A percentile compares a stretch with the other conserved stretches of the same genome.
phyloP scores from a whole-genome alignment of 2,888 invertebrate genomes.

The Lepidocyrtinus sp. region DNA sequence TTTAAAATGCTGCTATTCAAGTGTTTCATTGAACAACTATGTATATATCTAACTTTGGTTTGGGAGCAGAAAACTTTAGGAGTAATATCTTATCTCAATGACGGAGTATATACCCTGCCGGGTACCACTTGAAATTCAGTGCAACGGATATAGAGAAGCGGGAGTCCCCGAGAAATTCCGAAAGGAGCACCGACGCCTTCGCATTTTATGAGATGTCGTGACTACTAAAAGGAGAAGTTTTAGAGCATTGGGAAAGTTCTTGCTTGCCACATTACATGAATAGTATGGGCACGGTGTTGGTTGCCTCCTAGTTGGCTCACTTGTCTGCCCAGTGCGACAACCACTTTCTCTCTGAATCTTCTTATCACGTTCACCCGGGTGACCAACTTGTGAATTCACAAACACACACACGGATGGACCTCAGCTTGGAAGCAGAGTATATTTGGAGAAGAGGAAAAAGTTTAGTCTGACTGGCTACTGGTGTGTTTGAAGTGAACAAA shows the following conservation, averaged over 20 bases:
- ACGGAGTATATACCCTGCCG: not conserved
- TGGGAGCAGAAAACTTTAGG: not conserved
- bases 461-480: conserved; percentile 32
- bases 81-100: not conserved
- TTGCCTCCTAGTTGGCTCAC: conserved; percentile 45
- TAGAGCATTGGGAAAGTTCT: conserved; percentile 41
- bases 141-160: conserved; percentile 22
- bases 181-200: conserved; percentile 58
- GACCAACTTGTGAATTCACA: conserved; percentile 43
- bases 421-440: conserved; percentile 5
- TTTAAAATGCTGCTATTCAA: not conserved
- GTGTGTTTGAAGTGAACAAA: conserved; percentile 18
- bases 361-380: conserved; percentile 56
- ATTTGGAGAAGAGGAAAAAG: conserved; percentile 22
- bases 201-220: conserved; percentile 57
- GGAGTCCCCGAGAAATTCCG: conserved; percentile 34
- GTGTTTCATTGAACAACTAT: not conserved
- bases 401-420: conserved; percentile 33
- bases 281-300: conserved; percentile 24
- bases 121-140: not conserved
- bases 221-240: conserved; percentile 35
- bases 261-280: conserved; percentile 35
- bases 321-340: conserved; percentile 55
- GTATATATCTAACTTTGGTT: not conserved
- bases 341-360: conserved; percentile 55